Evolutionary conservation across 2,797 vertebrate species (phyloP), one percentile per base, ranked within the genome.

Genomic region (Choloepus didactylus): DNA sequence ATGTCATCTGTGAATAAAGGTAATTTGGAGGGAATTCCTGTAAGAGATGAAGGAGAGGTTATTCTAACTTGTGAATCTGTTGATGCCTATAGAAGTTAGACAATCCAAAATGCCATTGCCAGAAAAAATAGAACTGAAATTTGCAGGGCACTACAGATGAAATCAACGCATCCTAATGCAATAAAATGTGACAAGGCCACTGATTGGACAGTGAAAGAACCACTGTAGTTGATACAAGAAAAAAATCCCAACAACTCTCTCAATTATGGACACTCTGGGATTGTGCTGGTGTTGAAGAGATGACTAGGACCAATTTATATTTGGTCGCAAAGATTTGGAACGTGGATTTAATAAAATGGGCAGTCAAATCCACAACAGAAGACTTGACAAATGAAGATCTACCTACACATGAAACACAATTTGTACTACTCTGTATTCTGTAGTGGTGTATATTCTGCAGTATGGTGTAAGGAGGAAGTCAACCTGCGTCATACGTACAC

Each of bases 1-100:
- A 92, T 94, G 95, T 97, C 88, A 92, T 85, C 93, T 79, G 41
- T 88, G 95, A 95, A 96, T 96, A 87, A 92, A 95, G 54, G 90
- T 85, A 92, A 82, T 96, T 97, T 75, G 87, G 81, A 93, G 67
- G 95, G 92, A 92, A 93, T 82, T 81, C 23, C 87, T 49, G 38
- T 76, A 35, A 88, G 91, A 79, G 59, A 85, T 49, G 60, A 91
- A 92, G 60, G 66, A 11, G 27, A 90, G n/a, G 16, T 66, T 60
- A 66, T 44, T 85, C 62, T 85, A 56, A 62, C 15, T 15, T 83
- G 59, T 3, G 56, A 82, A 87, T 93, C 64, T 29, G 6, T 44
- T 9, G 82, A 44, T 79, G 73, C 75, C 77, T 46, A 46, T 5
- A 62, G 87, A 87, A 88, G 76, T 90, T 51, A 89, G 81, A 87